These are phyloP conservation scores for Dissostichus mawsoni DNA, from an alignment of 2,113 vertebrate genomes.

Conservation along the genomic window DNA sequence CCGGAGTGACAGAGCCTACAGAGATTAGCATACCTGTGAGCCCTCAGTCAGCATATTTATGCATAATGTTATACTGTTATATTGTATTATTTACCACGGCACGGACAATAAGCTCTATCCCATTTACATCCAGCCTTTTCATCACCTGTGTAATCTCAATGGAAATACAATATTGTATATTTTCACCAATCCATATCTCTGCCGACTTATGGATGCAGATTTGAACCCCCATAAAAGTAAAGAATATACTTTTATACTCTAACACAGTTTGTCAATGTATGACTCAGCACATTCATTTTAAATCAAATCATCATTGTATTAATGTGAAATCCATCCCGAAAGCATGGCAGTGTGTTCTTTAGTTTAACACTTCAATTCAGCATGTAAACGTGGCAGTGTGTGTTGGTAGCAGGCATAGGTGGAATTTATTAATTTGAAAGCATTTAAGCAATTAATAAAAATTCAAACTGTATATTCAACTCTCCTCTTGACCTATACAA, in stretches of 20 bases:
- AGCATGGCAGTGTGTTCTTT: not conserved
- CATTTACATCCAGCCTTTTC: not conserved
- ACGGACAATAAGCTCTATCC: not conserved
- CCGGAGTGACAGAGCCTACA: slow-evolving; percentile 14
- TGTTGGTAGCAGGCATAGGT: no score
- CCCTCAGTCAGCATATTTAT: slow-evolving; percentile 19
- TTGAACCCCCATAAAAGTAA: not conserved
- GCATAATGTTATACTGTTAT: not conserved
- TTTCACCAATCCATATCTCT: not conserved
- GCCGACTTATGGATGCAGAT: not conserved
- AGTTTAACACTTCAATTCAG: no score
- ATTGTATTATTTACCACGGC: slow-evolving; percentile 14
- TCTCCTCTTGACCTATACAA: no score
- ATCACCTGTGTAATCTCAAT: not conserved
- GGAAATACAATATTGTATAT: not conserved
- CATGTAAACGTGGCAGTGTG: no score
- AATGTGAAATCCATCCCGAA: not conserved
- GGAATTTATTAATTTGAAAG: no score
- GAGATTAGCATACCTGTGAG: slow-evolving; percentile 15
- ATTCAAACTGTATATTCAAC: no score
- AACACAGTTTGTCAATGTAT: not conserved
- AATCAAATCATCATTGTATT: not conserved
- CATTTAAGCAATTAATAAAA: no score
- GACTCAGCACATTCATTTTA: not conserved
- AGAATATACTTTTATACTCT: not conserved